Conservation (phyloP, 2,888 invertebrate species). For the Acleris holmiana region DNA sequence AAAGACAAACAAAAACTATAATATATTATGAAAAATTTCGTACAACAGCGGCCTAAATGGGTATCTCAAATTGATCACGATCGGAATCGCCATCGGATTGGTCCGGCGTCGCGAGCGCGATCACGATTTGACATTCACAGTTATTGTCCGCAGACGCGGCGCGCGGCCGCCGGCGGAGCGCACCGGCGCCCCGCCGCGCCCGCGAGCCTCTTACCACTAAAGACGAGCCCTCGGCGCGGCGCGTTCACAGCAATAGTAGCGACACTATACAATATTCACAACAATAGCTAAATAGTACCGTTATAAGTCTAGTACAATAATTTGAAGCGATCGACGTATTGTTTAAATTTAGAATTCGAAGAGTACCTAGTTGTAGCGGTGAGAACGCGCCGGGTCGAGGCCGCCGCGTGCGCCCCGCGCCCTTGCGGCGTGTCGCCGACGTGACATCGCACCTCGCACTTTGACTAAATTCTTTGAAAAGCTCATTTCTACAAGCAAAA, state of each 20-base stretch:
- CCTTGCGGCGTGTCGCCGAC: constrained; percentile 42
- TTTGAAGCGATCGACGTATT: constrained; percentile 74
- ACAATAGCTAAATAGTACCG: constrained; percentile 76
- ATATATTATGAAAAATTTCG: constrained; percentile 81
- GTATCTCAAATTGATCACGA: constrained; percentile 17
- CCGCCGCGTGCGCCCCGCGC: constrained; percentile 37
- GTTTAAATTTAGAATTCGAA: constrained; percentile 72
- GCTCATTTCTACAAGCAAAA: constrained; percentile 22
- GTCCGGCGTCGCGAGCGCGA: constrained; percentile 17
- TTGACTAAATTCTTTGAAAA: background rate
- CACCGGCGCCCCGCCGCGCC: constrained; percentile 28
- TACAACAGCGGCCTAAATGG: constrained; percentile 60
- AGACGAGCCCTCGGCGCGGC: constrained; percentile 37
- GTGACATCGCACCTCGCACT: constrained; percentile 37
- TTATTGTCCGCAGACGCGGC: constrained; percentile 21
- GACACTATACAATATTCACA: constrained; percentile 63
- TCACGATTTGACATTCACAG: constrained; percentile 18
- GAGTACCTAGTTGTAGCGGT: constrained; percentile 58
- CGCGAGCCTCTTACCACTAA: constrained; percentile 12
- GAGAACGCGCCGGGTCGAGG: constrained; percentile 49
- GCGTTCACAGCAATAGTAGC: constrained; percentile 44
- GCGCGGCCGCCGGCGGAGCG: constrained; percentile 60
- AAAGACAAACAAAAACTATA: constrained; percentile 82
- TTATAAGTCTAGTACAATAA: constrained; percentile 74
- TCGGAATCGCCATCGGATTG: constrained; percentile 10